Evolutionary conservation across 2,797 vertebrate genomes (phyloP), one percentile per base, ranked within the genome.

Genomic region (Tiaroga cobitis): DNA sequence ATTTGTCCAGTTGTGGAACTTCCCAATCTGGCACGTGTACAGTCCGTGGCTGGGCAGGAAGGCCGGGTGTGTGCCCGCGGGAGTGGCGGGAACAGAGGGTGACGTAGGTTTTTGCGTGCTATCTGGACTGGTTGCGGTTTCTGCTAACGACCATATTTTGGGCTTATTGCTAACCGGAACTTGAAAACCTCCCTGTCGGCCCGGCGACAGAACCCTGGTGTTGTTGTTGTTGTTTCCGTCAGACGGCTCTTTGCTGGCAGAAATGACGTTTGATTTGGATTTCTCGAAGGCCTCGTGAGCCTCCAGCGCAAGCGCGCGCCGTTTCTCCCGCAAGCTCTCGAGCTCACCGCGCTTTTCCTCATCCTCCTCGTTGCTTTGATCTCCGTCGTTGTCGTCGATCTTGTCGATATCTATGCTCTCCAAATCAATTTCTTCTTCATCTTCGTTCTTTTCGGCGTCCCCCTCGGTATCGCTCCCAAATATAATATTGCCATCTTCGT

Each of bases 1-100:
- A 82, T 97, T 98, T 91, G 98, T 99, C 98, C 98, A 99, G 95
- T 98, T 99, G 94, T 98, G 97, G 93, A 99, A 98, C 95, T 99
- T 99, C 89, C 98, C 97, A 89, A 99, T 98, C 93, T 98, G 98
- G 91, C 98, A 99, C 0, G 98, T 99, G 94, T 99, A 99, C 87
- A 99, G 98, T 99, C 98, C 97, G 86, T 99, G 98, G 93, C 97
- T 99, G 79, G 97, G 96, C 56, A 99, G 96, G 90, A 99, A 99
- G 88, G 97, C 98, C 0, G 98, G 98, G 88, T 99, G 98, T 77
- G 96, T 75, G 43, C 94, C 94, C 11, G 93, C 88, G 73, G 95
- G 94, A 86, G 93, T 91, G 88, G 94, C 94, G 6, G 96, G 96
- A 15, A 95, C 91, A 2, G 96, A 95, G 0, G 97, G 97, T 34